phyloP scores from a whole-genome alignment of 2,113 vertebrate genomes.

The Patagioenas fasciata region DNA sequence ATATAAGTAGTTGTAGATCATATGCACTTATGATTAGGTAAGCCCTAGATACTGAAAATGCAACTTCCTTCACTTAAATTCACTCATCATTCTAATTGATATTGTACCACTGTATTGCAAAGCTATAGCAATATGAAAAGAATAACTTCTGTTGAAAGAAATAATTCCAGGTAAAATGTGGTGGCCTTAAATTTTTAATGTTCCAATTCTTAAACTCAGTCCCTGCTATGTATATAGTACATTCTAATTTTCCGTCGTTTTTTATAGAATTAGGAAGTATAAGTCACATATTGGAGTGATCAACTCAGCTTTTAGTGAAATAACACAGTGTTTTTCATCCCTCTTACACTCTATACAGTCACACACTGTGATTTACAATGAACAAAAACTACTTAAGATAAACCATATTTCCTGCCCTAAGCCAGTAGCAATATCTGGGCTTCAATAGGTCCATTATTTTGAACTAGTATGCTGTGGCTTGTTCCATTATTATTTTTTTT shows the following conservation, averaged over 20 bases:
- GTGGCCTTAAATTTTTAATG: not conserved
- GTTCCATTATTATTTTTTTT: not conserved
- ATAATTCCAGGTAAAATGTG: not conserved
- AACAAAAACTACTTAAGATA: not conserved
- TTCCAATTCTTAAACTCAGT: not conserved
- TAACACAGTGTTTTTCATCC: not conserved
- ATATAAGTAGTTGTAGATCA: not conserved
- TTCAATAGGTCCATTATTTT: not conserved
- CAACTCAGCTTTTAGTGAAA: not conserved
- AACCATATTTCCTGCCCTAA: not conserved
- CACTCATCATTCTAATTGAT: not conserved
- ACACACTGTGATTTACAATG: not conserved
- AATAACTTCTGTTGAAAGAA: not conserved
- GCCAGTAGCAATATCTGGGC: not conserved
- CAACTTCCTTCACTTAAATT: not conserved
- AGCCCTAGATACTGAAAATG: not conserved
- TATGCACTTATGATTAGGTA: not conserved
- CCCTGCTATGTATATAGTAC: not conserved
- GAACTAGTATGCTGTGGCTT: not conserved
- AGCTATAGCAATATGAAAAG: not conserved
- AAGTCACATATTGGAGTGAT: not conserved
- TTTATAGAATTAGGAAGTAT: not conserved
- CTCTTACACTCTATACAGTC: not conserved
- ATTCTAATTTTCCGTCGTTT: not conserved
- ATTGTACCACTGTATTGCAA: not conserved